Base-by-base conservation (phyloP, 2,797 vertebrate species). In the Glossophaga mutica region DNA sequence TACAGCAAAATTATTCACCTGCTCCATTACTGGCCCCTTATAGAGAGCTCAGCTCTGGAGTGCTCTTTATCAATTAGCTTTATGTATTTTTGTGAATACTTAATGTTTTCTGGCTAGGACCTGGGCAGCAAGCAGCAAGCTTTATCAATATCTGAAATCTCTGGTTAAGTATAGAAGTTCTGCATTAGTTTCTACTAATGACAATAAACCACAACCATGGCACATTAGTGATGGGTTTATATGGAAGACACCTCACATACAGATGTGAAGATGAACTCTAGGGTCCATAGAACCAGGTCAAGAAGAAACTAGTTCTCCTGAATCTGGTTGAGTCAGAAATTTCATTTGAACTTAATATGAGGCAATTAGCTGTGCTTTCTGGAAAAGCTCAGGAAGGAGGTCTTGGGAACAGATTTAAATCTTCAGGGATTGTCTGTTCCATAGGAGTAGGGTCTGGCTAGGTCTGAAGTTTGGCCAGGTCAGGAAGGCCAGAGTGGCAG, bases 71-170 rank as follows among this genome's bases (percentile, higher is more conserved):
- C 82, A 94, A 92, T 95, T 95, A 90, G 71, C 92, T 89, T 88
- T 92, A 86, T 95, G 85, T 52, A 15, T 83, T 97, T 96, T 88
- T 59, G 67, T 94, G 91, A 94, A 94, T 83, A 55, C 82, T 96
- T 95, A 92, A 94, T 95, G 88, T 32, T 68, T 95, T 90, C 32
- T 74, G 92, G 81, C 73, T 59, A 59, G 62, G 55, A 12, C 29
- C 70, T 90, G 57, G 78, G 39, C 18, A 71, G 34, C 15, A 44
- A 88, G 73, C 88, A 73, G 68, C 55, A 52, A 84, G 48, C 65
- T 87, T 87, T 94, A 86, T 92, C 94, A 82, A 82, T 92, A 95
- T 86, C 94, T 88, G 82, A 95, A 94, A 34, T 59, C 82, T 96
- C 94, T 95, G 24, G 48, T 88, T 96, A 94, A 95, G 73, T 32